A percentile compares a stretch with the other conserved stretches of the same genome.
Evolutionary conservation across 2,113 vertebrate genomes (phyloP).

Genomic region (Varanus komodoensis): DNA sequence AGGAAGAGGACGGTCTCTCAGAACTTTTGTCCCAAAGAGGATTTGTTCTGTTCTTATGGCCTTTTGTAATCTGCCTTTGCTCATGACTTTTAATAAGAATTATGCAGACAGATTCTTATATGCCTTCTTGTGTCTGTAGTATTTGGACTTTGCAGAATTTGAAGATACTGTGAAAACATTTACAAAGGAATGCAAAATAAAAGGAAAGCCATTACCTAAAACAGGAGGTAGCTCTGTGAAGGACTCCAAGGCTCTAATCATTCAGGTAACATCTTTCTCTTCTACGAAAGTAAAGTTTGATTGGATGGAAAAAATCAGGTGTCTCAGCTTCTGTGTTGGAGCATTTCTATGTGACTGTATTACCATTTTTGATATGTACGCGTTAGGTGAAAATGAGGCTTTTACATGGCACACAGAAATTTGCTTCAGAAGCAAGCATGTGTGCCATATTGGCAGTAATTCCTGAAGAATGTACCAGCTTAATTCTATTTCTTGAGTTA

Average conservation of each 20-base stretch:
- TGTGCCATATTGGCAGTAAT: too few relatives aligned
- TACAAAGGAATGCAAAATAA: constrained; percentile 90
- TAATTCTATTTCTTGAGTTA: neutral
- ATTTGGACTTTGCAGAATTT: constrained; percentile 91
- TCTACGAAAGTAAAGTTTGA: neutral
- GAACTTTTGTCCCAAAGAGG: neutral
- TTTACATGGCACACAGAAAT: neutral
- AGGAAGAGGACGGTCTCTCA: neutral
- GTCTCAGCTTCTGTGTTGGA: too few relatives aligned
- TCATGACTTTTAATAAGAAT: neutral
- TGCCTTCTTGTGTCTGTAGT: constrained; percentile 76
- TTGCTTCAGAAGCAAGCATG: neutral
- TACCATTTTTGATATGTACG: neutral
- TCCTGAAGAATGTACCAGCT: neutral
- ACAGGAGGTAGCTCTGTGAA: constrained; percentile 67
- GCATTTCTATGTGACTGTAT: neutral
- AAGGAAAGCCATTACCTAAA: constrained; percentile 87
- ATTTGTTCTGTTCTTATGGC: neutral
- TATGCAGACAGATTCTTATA: fast-evolving
- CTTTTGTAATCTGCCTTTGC: neutral
- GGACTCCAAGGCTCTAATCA: constrained; percentile 74
- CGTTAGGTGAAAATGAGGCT: too few relatives aligned
- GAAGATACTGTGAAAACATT: constrained; percentile 88
- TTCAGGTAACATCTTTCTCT: constrained; percentile 82
- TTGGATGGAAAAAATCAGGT: neutral